Conservation (phyloP, 2,113 vertebrate species). For the Sceloporus tristichus region DNA sequence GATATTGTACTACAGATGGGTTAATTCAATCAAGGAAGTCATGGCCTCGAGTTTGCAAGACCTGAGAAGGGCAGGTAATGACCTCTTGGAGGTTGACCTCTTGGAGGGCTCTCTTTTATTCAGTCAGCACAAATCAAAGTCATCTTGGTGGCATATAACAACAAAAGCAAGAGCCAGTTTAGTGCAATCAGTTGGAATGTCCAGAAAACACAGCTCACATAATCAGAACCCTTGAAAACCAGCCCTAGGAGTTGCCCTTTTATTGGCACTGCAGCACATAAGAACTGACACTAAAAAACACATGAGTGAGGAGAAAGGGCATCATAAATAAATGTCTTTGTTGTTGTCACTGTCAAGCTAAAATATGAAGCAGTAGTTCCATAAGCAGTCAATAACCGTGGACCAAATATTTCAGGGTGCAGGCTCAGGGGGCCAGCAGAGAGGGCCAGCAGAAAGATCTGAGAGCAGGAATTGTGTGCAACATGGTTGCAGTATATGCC, state of each 20-base stretch:
- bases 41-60: too few species aligned
- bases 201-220: background rate
- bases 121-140: too few species aligned
- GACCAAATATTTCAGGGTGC: background rate
- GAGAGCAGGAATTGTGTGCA: too few species aligned
- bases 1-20: too few species aligned
- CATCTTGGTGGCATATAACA: too few species aligned
- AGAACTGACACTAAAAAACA: background rate
- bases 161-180: background rate
- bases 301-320: background rate
- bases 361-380: background rate
- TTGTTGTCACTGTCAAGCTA: background rate
- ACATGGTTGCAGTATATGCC: too few species aligned
- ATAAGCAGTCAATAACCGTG: background rate
- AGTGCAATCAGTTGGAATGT: background rate
- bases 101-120: too few species aligned
- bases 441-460: too few species aligned
- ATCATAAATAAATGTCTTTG: too few species aligned
- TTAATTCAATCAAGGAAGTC: too few species aligned
- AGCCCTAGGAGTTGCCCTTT: background rate
- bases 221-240: background rate
- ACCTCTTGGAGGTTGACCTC: too few species aligned
- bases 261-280: background rate
- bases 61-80: too few species aligned
- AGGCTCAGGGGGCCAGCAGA: background rate